Evolutionary conservation across 2,797 vertebrate species (phyloP).

Genomic region (Aselliscus stoliczkanus): DNA sequence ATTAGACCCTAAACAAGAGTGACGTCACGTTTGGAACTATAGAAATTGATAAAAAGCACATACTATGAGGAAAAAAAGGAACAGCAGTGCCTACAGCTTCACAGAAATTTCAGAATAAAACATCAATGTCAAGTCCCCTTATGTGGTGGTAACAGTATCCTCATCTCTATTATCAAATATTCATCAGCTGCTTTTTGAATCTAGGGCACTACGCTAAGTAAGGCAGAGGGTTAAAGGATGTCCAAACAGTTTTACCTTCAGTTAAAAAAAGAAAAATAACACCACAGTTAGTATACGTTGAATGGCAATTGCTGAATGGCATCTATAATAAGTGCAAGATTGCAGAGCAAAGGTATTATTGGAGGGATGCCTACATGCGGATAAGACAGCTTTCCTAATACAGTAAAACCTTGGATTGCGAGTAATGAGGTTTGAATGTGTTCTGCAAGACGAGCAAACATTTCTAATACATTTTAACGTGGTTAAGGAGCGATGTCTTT

Average conservation of each 20-base stretch:
- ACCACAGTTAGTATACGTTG: background rate
- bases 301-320: background rate
- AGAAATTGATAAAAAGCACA: background rate
- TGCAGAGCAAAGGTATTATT: background rate
- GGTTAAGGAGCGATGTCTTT: too few species aligned
- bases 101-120: background rate
- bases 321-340: rapidly evolving
- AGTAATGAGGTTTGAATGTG: too few species aligned
- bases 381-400: background rate
- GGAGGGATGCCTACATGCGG: background rate
- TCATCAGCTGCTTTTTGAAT: conserved; percentile 6
- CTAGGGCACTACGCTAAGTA: background rate
- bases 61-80: background rate
- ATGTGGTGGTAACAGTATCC: background rate
- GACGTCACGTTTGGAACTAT: background rate
- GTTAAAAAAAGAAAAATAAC: background rate
- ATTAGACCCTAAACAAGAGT: background rate
- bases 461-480: too few species aligned
- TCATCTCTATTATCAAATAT: background rate
- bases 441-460: too few species aligned
- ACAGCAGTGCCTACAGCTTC: background rate
- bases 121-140: background rate
- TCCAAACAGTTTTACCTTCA: background rate
- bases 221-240: background rate
- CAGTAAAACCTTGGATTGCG: too few species aligned